Evolutionary conservation across 2,113 vertebrate genomes (phyloP).

Genomic region (Anser brachyrhynchus): DNA sequence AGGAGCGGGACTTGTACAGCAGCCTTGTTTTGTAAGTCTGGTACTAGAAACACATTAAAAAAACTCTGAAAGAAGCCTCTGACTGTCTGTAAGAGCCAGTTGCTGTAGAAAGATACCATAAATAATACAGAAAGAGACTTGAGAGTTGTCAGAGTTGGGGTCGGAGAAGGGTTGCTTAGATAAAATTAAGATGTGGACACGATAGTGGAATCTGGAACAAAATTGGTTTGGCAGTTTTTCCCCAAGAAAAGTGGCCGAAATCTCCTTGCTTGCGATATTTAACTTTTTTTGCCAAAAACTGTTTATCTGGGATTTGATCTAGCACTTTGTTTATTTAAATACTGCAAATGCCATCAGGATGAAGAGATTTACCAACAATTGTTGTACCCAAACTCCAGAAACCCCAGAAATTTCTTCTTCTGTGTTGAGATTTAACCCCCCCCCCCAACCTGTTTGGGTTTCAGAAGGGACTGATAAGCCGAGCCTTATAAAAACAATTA

Average conservation of each 20-base stretch:
- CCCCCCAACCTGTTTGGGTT: background rate
- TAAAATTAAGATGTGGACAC: background rate
- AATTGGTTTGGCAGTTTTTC: background rate
- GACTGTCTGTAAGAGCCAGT: background rate
- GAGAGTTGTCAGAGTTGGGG: background rate
- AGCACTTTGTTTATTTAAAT: background rate
- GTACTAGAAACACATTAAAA: background rate
- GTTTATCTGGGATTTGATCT: background rate
- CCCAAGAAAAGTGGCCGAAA: background rate
- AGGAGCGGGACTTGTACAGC: background rate
- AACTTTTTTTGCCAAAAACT: background rate
- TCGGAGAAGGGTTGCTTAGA: slow-evolving; percentile 1
- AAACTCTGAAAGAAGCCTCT: background rate
- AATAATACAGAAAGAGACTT: slow-evolving; percentile 1
- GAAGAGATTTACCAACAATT: background rate
- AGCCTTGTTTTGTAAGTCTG: background rate
- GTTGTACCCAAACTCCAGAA: background rate
- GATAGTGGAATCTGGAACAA: background rate
- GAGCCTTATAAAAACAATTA: background rate
- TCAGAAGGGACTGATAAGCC: background rate
- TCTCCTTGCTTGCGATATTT: background rate
- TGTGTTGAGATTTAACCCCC: background rate
- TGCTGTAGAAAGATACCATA: background rate
- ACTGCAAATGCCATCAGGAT: background rate
- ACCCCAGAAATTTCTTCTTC: background rate